phyloP scores from a whole-genome alignment of 1,140 invertebrate genomes.

The Lerema accius region DNA sequence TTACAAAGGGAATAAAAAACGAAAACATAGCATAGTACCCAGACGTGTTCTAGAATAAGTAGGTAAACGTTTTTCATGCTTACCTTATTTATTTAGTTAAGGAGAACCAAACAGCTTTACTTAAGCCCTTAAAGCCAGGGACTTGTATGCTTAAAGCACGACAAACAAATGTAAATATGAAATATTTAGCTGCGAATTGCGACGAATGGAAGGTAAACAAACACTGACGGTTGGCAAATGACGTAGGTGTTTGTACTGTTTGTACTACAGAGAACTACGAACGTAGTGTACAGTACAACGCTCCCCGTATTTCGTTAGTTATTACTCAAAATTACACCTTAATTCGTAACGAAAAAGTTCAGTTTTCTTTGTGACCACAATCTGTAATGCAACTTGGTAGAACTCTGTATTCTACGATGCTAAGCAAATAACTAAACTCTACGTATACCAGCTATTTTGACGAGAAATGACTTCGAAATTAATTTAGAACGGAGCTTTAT shows the following conservation, averaged over 20 bases:
- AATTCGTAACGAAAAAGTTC: background rate
- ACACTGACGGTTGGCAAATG: slow-evolving; percentile 17
- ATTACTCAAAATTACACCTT: too few relatives aligned
- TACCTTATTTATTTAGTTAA: slow-evolving; percentile 1
- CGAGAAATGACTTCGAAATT: slow-evolving; percentile 32
- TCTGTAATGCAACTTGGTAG: slow-evolving; percentile 3
- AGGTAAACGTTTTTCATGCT: background rate
- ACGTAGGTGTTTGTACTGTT: slow-evolving; percentile 16
- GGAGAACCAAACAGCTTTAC: slow-evolving; percentile 4
- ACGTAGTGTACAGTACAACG: slow-evolving; percentile 7
- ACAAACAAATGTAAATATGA: slow-evolving; percentile 29
- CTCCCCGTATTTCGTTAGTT: background rate
- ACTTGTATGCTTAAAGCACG: slow-evolving; percentile 17
- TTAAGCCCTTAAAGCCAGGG: background rate
- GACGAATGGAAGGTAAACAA: slow-evolving; percentile 27
- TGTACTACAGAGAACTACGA: slow-evolving; percentile 23
- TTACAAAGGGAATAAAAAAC: too few relatives aligned
- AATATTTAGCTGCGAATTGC: slow-evolving; percentile 29
- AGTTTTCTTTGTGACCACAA: background rate
- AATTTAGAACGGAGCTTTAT: slow-evolving; percentile 17
- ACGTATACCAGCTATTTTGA: slow-evolving; percentile 20
- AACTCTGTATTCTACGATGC: slow-evolving; percentile 4
- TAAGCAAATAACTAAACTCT: slow-evolving; percentile 32
- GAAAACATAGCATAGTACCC: too few relatives aligned
- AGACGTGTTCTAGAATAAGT: background rate